These are phyloP conservation scores for Ibidorhyncha struthersii DNA, from an alignment of 2,113 vertebrate species.

Conservation along the genomic window DNA sequence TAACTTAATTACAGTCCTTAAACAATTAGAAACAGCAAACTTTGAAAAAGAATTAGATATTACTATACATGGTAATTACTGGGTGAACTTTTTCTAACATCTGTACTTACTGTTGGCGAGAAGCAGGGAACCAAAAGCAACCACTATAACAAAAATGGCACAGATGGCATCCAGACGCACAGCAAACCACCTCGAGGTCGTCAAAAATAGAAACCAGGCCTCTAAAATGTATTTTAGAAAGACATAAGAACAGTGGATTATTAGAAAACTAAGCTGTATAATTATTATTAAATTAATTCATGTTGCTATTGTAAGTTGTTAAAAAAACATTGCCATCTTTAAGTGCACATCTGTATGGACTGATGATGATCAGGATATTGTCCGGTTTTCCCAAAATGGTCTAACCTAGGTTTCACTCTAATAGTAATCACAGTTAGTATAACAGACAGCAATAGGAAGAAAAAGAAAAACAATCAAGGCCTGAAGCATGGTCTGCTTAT, in stretches of 20 bases:
- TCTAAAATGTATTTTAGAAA: slow-evolving; percentile 73
- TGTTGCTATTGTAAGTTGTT: not conserved
- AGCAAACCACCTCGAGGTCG: slow-evolving; percentile 94
- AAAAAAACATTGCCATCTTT: not conserved
- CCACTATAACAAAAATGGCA: slow-evolving; percentile 86
- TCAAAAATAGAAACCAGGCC: slow-evolving; percentile 95
- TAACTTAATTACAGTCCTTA: slow-evolving; percentile 45
- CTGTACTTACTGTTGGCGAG: slow-evolving; percentile 84
- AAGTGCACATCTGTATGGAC: not conserved
- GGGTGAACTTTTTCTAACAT: slow-evolving; percentile 48
- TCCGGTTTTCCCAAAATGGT: not conserved
- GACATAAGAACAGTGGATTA: not conserved
- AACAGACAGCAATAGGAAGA: not conserved
- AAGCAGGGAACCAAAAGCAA: slow-evolving; percentile 87
- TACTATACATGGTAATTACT: slow-evolving; percentile 47
- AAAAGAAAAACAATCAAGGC: not conserved
- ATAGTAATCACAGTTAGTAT: not conserved
- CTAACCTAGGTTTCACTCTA: not conserved
- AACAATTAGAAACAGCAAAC: slow-evolving; percentile 49
- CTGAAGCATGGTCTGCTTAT: not conserved
- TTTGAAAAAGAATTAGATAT: slow-evolving; percentile 39
- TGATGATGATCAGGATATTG: not conserved
- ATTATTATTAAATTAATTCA: not conserved
- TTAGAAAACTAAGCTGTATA: not conserved
- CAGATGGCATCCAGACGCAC: slow-evolving; percentile 94